Base-by-base conservation (phyloP, 2,113 vertebrate species). In the Grus americana region DNA sequence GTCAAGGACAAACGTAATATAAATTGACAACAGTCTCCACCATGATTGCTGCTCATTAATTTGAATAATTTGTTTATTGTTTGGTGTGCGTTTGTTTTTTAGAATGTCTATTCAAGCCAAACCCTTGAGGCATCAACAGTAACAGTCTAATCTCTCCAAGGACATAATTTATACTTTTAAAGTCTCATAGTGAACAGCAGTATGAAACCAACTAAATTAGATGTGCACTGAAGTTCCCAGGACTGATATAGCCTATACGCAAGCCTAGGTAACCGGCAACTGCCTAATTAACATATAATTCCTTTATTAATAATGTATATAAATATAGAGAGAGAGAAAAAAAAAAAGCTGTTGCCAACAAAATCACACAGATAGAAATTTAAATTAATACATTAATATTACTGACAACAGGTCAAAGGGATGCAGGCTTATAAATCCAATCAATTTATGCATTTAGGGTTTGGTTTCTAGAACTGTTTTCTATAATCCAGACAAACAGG, bases 41-140 rank as follows among this genome's bases (percentile, higher is more conserved):
- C 0, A 5, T 49, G 66, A 95, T 72, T 93, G 68, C 46, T 93
- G 68, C 40, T 91, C 36, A 44, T 93, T 93, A 76, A 89, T 94
- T 96, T 92, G 38, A 57, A 67, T 95, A 92, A 89, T 90, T 92
- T 89, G 52, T 89, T 94, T 96, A 89, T 90, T 96, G 57, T 93
- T 95, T 90, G 15, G 47, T 76, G 16, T 89, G 57, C 92, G 18
- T 82, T 92, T 92, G 36, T 11, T 67, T 95, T 91, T 91, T 52
- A 67, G 58, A 58, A 71, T 27, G 23, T 76, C 58, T 96, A 38
- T 92, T 83, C 66, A 76, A 95, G 46, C 73, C 74, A 96, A 82
- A 79, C 73, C 70, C 72, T 95, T 46, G 67, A 93, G 73, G 86
- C 62, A 94, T 79, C 59, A 92, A 90, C 65, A 83, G 20, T 20